phyloP scores from a whole-genome alignment of 2,113 vertebrate genomes.

The Eudorcas thomsonii region DNA sequence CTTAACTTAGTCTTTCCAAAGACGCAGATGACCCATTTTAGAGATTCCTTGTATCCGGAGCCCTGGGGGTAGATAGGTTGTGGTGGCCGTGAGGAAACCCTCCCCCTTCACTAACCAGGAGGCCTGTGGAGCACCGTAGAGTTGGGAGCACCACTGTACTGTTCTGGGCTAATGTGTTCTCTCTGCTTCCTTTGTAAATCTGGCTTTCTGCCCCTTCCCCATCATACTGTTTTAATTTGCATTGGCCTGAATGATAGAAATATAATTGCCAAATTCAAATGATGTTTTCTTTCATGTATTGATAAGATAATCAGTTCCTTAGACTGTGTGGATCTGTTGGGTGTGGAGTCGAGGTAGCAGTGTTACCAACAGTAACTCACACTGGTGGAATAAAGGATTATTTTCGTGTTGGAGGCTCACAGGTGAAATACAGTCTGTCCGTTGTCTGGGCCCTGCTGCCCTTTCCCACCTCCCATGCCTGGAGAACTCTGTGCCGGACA shows the following conservation, averaged over 20 bases:
- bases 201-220: background rate
- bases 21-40: conserved; percentile 59
- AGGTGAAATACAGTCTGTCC: background rate
- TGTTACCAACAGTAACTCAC: background rate
- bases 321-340: background rate
- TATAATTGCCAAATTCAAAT: background rate
- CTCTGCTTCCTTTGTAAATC: background rate
- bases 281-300: background rate
- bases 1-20: conserved; percentile 45
- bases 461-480: background rate
- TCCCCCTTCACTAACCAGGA: background rate
- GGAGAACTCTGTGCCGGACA: background rate
- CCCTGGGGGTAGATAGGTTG: background rate
- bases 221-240: background rate
- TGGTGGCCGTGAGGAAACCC: background rate
- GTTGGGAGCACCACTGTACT: background rate
- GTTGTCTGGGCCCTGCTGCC: background rate
- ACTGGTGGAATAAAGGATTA: background rate
- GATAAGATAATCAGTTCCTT: background rate
- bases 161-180: background rate
- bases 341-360: background rate
- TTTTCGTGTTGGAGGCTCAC: background rate
- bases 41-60: background rate
- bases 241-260: background rate
- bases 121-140: background rate